Base-by-base conservation (phyloP, 2,888 invertebrate species). In the Lissocephala sabroskyi region DNA sequence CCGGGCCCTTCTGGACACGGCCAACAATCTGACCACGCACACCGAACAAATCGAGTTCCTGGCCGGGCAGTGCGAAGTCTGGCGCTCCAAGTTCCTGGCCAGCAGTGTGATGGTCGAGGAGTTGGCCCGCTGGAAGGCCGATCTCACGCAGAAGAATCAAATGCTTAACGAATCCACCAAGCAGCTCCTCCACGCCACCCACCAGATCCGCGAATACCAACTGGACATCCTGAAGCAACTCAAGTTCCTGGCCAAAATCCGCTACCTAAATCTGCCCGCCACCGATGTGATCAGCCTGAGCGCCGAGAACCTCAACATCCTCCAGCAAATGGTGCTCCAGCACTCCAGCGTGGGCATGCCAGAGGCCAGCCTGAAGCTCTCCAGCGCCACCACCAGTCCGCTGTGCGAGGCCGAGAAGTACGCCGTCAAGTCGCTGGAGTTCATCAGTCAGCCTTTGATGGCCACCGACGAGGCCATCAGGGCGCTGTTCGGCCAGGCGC, bases 61-160 rank as follows among this genome's bases (percentile, higher is more conserved):
- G 29, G 93, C 95, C 13, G 95, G 97, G 0, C 96, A 97, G 79
- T 95, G 96, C 81, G 97, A 98, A 86, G 95, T 97, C 41, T 98
- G 97, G 97, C 89, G 96, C 57, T 96, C 96, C 81, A 98, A 97
- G 88, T 98, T 96, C 85, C 87, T 97, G 65, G 97, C 97, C 17
- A 95, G 95, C 86, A 96, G 96, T 82, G 88, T 96, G 49, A 94
- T 97, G 92, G 92, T 96, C 1, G 96, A 97, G 85, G 96, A 97
- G 85, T 84, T 96, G 60, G 95, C 95, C 0, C 88, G 90, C 64
- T 94, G 94, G 89, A 95, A 96, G 82, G 92, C 92, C 40, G 88
- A 90, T 45, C 86, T 96, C 17, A 89, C 89, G 11, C 90, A 91
- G 61, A 85, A 84, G 45, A 85, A 85, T 56, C 73, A 79, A 62